Percentiles rank a stretch among this genome's conserved stretches.
These are phyloP conservation scores for Heliconius erato DNA, from an alignment of 2,888 invertebrate genomes.

Conservation along the genomic window DNA sequence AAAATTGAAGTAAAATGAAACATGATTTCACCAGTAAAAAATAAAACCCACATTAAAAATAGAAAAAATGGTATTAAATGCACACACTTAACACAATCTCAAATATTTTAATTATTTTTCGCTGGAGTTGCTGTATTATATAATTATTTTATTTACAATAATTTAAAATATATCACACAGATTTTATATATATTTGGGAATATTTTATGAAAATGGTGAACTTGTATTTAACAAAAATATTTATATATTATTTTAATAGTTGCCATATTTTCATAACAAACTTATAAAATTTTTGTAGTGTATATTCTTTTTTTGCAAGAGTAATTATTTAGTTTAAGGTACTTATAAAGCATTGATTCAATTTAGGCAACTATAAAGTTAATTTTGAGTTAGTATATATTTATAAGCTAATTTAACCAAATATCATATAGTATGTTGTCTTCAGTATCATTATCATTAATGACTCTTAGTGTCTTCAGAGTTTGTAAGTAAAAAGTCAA, in stretches of 20 bases:
- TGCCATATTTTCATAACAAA: slow-evolving; percentile 3
- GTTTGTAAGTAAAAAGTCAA: slow-evolving; percentile 96
- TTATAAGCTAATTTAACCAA: slow-evolving; percentile 87
- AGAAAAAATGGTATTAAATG: slow-evolving; percentile 19
- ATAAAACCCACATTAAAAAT: neutral
- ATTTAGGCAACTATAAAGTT: neutral
- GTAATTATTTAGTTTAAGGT: neutral
- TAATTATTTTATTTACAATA: slow-evolving; percentile 47
- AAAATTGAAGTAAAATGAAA: no score
- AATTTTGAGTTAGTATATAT: neutral
- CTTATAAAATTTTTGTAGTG: neutral
- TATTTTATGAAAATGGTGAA: slow-evolving; percentile 29
- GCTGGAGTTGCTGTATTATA: slow-evolving; percentile 38
- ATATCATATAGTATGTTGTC: slow-evolving; percentile 93
- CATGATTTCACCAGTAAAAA: neutral
- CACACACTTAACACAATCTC: slow-evolving; percentile 28
- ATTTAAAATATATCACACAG: slow-evolving; percentile 46
- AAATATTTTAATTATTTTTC: slow-evolving; percentile 40
- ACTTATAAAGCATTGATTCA: neutral
- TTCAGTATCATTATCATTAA: slow-evolving; percentile 90
- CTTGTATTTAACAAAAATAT: slow-evolving; percentile 11
- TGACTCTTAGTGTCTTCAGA: slow-evolving; percentile 91
- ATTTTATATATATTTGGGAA: slow-evolving; percentile 43
- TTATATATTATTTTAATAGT: neutral
- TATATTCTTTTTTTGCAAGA: neutral